Evolutionary conservation across 2,113 vertebrate genomes (phyloP).

Genomic region (Nesogale talazaci): DNA sequence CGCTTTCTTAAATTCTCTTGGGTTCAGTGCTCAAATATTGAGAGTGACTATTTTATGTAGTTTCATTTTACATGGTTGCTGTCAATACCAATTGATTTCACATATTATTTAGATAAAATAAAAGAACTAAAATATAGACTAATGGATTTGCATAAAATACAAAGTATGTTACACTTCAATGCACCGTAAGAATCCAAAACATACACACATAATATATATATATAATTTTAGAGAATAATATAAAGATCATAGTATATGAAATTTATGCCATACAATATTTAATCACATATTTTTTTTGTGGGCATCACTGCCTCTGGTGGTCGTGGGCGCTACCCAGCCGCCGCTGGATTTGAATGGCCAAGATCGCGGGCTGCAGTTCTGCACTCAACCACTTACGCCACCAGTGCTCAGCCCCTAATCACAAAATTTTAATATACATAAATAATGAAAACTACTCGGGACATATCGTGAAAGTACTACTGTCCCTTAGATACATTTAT

Average conservation of each 20-base stretch:
- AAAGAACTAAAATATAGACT: slow-evolving; percentile 24
- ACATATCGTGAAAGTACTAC: background rate
- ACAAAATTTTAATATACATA: background rate
- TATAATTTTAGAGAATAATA: background rate
- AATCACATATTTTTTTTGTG: background rate
- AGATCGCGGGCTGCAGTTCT: too few species aligned
- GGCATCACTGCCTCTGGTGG: too few species aligned
- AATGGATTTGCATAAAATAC: slow-evolving; percentile 10
- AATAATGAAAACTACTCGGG: background rate
- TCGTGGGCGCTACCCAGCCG: too few species aligned
- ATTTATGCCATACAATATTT: background rate
- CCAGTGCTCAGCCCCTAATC: too few species aligned
- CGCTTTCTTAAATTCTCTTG: background rate
- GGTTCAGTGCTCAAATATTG: slow-evolving; percentile 18
- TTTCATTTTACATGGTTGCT: slow-evolving; percentile 50
- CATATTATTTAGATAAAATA: slow-evolving; percentile 17
- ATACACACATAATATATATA: background rate
- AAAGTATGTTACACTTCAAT: background rate
- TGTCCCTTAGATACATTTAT: background rate
- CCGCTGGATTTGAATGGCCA: too few species aligned
- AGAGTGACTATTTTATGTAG: slow-evolving; percentile 23
- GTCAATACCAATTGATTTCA: slow-evolving; percentile 42
- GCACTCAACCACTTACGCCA: too few species aligned
- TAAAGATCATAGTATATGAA: background rate
- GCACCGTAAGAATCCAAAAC: background rate